phyloP scores from a whole-genome alignment of 2,797 vertebrate species.

The Lycodopsis pacificus region DNA sequence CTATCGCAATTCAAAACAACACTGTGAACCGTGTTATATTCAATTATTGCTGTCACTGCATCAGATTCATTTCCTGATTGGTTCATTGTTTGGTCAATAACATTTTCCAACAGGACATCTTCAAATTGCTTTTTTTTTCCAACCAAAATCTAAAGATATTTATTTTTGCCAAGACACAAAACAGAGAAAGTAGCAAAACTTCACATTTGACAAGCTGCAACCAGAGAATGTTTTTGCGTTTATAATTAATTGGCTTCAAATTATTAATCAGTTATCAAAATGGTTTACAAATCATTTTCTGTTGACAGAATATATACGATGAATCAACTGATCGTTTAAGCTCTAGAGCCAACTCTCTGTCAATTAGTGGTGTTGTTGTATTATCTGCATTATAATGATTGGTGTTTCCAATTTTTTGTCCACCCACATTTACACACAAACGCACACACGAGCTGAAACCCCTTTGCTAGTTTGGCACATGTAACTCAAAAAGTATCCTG shows the following conservation, averaged over 20 bases:
- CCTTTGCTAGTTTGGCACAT: neutral
- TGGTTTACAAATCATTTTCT: neutral
- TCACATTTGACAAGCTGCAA: neutral
- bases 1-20: neutral
- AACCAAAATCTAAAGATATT: neutral
- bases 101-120: neutral
- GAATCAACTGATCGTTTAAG: neutral
- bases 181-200: neutral
- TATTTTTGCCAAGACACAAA: neutral
- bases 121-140: neutral
- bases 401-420: slow-evolving; percentile 1
- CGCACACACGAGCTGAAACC: neutral
- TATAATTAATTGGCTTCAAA: neutral
- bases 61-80: neutral
- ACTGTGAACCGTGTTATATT: neutral
- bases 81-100: neutral
- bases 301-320: accelerated
- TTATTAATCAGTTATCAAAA: neutral
- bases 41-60: neutral
- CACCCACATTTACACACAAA: neutral
- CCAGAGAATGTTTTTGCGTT: neutral
- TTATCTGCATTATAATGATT: neutral
- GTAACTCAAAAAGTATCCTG: slow-evolving; percentile 38
- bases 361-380: neutral
- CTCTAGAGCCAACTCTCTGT: neutral